A percentile compares a stretch with the other conserved stretches of the same genome.
phyloP scores from a whole-genome alignment of 2,888 invertebrate species.

The Elgonia sp. region DNA sequence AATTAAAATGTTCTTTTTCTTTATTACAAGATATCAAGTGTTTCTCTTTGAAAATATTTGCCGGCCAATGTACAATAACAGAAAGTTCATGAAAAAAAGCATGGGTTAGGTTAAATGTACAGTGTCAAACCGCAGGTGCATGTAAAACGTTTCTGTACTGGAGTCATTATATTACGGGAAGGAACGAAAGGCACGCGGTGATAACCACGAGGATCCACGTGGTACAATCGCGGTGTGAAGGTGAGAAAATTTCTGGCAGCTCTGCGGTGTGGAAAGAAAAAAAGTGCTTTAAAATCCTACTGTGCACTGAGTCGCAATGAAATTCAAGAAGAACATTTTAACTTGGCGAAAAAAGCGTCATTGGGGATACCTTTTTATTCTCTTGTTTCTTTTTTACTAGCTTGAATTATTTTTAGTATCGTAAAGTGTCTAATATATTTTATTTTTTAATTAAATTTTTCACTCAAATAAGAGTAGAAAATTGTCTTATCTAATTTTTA shows the following conservation, averaged over 20 bases:
- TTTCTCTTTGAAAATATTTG: neutral
- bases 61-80: conserved; percentile 6
- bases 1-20: conserved; percentile 1
- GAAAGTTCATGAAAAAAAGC: conserved; percentile 4
- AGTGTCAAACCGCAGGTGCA: conserved; percentile 55
- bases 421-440: neutral
- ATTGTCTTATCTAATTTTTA: too few species aligned
- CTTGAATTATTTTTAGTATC: neutral
- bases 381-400: neutral
- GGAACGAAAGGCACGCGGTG: conserved; percentile 62
- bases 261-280: conserved; percentile 7
- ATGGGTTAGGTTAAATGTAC: conserved; percentile 40
- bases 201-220: conserved; percentile 52
- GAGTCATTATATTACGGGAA: conserved; percentile 51
- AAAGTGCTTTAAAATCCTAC: conserved; percentile 41
- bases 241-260: conserved; percentile 55
- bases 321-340: conserved; percentile 38
- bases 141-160: conserved; percentile 36
- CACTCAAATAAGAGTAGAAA: too few species aligned
- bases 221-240: conserved; percentile 47
- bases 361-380: neutral
- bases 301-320: conserved; percentile 12
- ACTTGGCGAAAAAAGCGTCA: neutral
- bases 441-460: too few species aligned
- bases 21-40: neutral